Evolutionary conservation across 2,888 invertebrate species (phyloP), one percentile per base, ranked within the genome.

Genomic region (Sycophila texana): DNA sequence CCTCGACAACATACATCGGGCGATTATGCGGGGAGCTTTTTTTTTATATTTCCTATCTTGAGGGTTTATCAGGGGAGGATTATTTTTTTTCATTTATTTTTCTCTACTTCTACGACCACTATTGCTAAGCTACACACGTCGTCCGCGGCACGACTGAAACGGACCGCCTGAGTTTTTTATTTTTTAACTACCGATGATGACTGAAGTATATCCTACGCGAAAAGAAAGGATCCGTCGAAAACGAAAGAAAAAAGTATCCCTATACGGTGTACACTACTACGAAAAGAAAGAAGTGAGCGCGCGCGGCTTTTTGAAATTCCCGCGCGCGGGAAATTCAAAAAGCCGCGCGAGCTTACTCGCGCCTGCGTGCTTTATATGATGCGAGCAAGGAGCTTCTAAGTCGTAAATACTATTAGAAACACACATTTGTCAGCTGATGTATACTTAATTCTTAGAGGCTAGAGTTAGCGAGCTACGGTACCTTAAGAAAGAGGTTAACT

Each of bases 61-160:
- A 7, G 7, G 39, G 39, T 39, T 39, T 39, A 30, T 30, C 30
- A 30, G 30, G 30, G 30, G 30, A 30, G 30, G 30, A 30, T 30
- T n/a, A 39, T 47, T n/a, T 68, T 30, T 68, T 30, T 26, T 68
- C 55, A 5, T 18, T 22, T 55, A 7, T 47, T 74, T 26, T 66
- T 66, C 14, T 60, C 68, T 74, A 80, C 77, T 65, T 74, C 81
- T 82, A 82, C 80, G 60, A 78, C 66, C 78, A 80, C 81, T 82
- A 81, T 83, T 83, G 82, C 79, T 82, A 83, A 83, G 81, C 82
- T 81, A 83, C 82, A 83, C 83, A 76, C 80, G 79, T 83, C 74
- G 79, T 83, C 72, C 74, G 68, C 74, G 80, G 77, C 76, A 65
- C 71, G 67, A 65, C 74, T 66, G 60, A 79, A 67, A 65, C 76